phyloP scores from a whole-genome alignment of 2,888 invertebrate genomes.

The Dolichopus griseipennis region DNA sequence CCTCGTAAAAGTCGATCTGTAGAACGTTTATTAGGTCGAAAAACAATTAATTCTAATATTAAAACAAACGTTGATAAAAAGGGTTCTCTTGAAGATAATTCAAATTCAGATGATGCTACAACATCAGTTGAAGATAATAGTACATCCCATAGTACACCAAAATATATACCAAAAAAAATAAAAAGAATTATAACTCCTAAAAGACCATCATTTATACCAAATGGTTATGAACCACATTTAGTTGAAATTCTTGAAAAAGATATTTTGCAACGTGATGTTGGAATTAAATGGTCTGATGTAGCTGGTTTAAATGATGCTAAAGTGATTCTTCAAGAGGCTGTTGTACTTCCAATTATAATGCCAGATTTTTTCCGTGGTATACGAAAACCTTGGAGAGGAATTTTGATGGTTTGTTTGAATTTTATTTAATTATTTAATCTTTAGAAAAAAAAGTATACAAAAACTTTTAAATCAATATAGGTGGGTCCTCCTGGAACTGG shows the following conservation, averaged over 20 bases:
- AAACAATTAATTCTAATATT: conserved; percentile 31
- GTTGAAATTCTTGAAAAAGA: conserved; percentile 78
- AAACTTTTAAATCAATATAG: conserved; percentile 15
- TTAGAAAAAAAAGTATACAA: neutral
- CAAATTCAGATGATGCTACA: conserved; percentile 43
- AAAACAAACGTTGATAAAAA: conserved; percentile 34
- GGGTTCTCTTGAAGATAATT: conserved; percentile 43
- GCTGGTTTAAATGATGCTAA: conserved; percentile 67
- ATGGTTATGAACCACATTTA: conserved; percentile 65
- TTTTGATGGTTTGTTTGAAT: conserved; percentile 43
- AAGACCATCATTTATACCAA: conserved; percentile 51
- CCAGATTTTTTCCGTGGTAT: conserved; percentile 85
- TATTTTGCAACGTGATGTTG: conserved; percentile 71
- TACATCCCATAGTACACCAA: conserved; percentile 37
- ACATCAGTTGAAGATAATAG: conserved; percentile 43
- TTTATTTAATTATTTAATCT: neutral
- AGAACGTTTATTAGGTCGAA: conserved; percentile 42
- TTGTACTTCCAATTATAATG: conserved; percentile 77
- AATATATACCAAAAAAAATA: conserved; percentile 32
- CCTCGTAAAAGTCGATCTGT: conserved; percentile 42
- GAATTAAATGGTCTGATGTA: conserved; percentile 72
- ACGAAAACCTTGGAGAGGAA: conserved; percentile 62
- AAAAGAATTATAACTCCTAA: conserved; percentile 28
- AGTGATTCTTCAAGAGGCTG: conserved; percentile 72
- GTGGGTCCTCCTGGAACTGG: conserved; percentile 57